phyloP scores from a whole-genome alignment of 2,113 vertebrate genomes.

The Oncorhynchus kisutch region DNA sequence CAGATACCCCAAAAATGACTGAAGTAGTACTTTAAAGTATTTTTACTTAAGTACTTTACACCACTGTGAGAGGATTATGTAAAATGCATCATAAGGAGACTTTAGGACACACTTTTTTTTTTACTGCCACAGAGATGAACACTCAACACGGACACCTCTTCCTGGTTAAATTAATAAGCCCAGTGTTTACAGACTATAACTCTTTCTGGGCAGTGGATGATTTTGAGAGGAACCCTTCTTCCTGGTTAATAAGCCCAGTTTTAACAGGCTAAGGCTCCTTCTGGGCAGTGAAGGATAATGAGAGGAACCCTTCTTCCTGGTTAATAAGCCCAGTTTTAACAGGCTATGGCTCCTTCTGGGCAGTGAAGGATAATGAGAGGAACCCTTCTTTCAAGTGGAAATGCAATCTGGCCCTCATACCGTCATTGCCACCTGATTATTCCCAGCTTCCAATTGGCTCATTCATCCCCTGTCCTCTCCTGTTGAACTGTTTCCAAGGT shows the following conservation, averaged over 20 bases:
- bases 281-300: constrained; percentile 38
- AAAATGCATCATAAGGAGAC: background rate
- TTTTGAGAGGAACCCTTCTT: background rate
- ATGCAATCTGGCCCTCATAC: constrained; percentile 13
- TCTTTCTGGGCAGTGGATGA: too few relatives aligned
- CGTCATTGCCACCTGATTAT: too few relatives aligned
- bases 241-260: constrained; percentile 7
- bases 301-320: constrained; percentile 12
- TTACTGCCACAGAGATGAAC: background rate
- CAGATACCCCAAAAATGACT: too few relatives aligned
- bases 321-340: constrained; percentile 18
- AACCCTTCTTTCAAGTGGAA: constrained; percentile 45
- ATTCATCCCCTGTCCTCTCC: too few relatives aligned
- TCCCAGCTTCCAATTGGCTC: too few relatives aligned
- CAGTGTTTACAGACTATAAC: too few relatives aligned
- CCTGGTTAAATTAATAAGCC: background rate
- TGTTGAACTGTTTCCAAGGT: too few relatives aligned
- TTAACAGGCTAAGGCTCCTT: constrained; percentile 9
- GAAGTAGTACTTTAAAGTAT: too few relatives aligned
- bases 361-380: constrained; percentile 41
- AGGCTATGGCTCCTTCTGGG: background rate
- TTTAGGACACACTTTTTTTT: background rate
- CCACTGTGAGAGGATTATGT: constrained; percentile 2
- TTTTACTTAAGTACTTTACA: too few relatives aligned
- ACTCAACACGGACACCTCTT: background rate